Evolutionary conservation across 2,113 vertebrate genomes (phyloP).

Genomic region (Pagrus major): DNA sequence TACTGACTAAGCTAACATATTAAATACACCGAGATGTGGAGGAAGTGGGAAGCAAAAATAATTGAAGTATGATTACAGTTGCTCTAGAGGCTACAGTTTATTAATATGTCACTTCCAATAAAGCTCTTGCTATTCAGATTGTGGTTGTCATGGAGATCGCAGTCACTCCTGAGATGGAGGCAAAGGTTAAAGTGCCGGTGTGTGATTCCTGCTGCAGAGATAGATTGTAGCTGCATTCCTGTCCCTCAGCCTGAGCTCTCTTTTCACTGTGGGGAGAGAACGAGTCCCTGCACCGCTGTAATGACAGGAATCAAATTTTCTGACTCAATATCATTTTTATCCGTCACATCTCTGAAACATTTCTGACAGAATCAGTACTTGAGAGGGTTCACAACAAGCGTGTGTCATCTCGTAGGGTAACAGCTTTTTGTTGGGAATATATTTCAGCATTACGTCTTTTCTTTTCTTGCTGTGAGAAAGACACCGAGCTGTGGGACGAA

Average conservation of each 20-base stretch:
- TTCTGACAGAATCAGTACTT: slow-evolving; percentile 13
- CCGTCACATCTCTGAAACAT: background rate
- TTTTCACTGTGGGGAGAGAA: background rate
- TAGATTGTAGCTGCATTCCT: slow-evolving; percentile 27
- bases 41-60: slow-evolving; percentile 56
- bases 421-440: background rate
- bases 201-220: slow-evolving; percentile 49
- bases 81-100: slow-evolving; percentile 79
- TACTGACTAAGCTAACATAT: slow-evolving; percentile 56
- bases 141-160: slow-evolving; percentile 79
- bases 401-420: background rate
- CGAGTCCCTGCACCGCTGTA: background rate
- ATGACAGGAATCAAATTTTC: slow-evolving; percentile 23
- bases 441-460: background rate
- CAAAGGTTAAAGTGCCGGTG: slow-evolving; percentile 70
- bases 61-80: slow-evolving; percentile 79
- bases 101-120: slow-evolving; percentile 86
- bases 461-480: background rate
- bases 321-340: slow-evolving; percentile 19
- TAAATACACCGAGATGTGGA: slow-evolving; percentile 46
- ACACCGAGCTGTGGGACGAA: background rate
- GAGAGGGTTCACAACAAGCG: background rate
- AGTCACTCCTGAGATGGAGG: slow-evolving; percentile 64
- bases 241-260: slow-evolving; percentile 6
- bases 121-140: slow-evolving; percentile 74